These are phyloP conservation scores for Mastomys coucha DNA, from an alignment of 2,113 vertebrate species.

Conservation along the genomic window DNA sequence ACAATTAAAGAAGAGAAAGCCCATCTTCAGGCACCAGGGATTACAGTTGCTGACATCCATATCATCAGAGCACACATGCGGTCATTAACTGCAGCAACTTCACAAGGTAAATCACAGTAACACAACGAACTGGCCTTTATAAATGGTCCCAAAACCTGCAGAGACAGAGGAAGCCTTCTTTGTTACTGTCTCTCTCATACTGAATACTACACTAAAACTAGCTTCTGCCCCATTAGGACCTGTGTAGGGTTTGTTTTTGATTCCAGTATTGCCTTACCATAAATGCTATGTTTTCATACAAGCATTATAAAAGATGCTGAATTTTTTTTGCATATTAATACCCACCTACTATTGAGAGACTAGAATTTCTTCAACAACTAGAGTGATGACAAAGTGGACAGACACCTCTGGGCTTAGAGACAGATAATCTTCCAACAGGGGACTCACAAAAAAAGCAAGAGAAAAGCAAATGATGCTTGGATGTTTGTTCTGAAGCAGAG, in stretches of 20 bases:
- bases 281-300: constrained; percentile 75
- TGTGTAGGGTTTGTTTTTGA: constrained; percentile 64
- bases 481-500: constrained; percentile 56
- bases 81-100: constrained; percentile 60
- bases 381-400: constrained; percentile 65
- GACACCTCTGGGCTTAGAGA: constrained; percentile 55
- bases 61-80: constrained; percentile 54
- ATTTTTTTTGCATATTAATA: constrained; percentile 76
- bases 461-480: constrained; percentile 46
- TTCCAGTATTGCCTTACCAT: constrained; percentile 73
- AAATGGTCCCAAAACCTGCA: constrained; percentile 76
- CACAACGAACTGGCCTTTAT: constrained; percentile 74
- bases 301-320: constrained; percentile 69
- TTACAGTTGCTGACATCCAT: constrained; percentile 58
- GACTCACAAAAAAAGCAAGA: constrained; percentile 64
- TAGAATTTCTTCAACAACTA: constrained; percentile 78
- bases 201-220: constrained; percentile 66
- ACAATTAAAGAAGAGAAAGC: constrained; percentile 75
- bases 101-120: constrained; percentile 67
- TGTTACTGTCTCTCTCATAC: constrained; percentile 34
- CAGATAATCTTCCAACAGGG: constrained; percentile 16
- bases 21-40: constrained; percentile 57
- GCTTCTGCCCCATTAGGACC: constrained; percentile 65
- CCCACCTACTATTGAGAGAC: constrained; percentile 70
- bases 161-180: constrained; percentile 62